These are phyloP conservation scores for Formicarius rufipectus DNA, from an alignment of 2,113 vertebrate species.

Conservation along the genomic window DNA sequence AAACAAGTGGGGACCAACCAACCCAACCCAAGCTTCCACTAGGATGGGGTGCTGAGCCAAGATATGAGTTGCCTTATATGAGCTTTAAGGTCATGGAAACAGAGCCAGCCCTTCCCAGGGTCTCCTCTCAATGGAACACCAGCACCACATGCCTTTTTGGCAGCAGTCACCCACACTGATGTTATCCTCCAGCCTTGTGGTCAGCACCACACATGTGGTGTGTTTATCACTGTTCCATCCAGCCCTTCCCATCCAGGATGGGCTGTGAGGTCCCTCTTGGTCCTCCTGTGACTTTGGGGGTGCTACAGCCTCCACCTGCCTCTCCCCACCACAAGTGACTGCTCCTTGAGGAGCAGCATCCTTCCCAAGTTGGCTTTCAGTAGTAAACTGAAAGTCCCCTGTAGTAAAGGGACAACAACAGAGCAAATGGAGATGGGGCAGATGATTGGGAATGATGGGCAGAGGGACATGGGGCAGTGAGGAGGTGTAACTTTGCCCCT, in stretches of 20 bases:
- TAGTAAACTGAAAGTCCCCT: too few species aligned
- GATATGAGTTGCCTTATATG: not conserved
- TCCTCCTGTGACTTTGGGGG: not conserved
- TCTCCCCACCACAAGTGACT: not conserved
- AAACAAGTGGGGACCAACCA: not conserved
- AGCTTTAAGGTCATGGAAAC: not conserved
- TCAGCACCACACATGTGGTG: accelerated
- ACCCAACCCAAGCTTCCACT: not conserved
- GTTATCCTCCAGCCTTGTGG: not conserved
- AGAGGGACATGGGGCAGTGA: not conserved
- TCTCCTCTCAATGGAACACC: not conserved
- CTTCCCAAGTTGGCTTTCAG: not conserved
- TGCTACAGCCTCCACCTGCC: not conserved
- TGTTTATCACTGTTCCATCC: not conserved
- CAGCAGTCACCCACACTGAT: accelerated
- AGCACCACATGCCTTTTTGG: not conserved
- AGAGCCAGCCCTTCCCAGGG: not conserved
- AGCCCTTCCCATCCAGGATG: not conserved
- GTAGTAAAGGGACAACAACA: not conserved
- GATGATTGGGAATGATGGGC: not conserved
- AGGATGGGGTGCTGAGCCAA: not conserved
- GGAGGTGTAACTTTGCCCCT: not conserved
- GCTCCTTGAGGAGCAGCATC: not conserved
- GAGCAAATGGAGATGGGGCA: not conserved
- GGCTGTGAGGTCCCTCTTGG: not conserved